Conservation (phyloP, 2,888 invertebrate species). For the Phasia obesa region DNA sequence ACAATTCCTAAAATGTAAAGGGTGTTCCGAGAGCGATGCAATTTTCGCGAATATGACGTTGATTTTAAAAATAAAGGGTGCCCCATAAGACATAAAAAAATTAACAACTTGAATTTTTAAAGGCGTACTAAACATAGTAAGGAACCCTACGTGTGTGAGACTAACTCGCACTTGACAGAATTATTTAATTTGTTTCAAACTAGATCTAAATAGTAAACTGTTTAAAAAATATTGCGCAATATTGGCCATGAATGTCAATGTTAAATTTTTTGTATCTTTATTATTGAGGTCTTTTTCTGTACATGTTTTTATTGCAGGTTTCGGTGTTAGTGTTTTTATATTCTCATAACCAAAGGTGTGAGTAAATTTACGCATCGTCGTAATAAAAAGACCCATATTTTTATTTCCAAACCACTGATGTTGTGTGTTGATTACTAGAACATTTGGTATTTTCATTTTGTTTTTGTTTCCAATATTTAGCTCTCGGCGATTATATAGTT, state of each 20-base stretch:
- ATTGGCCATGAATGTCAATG: neutral
- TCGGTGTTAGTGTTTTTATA: slow-evolving; percentile 10
- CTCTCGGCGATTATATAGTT: neutral
- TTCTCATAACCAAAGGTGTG: slow-evolving; percentile 2
- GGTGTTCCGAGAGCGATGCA: no score
- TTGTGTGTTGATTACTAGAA: neutral
- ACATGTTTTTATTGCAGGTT: slow-evolving; percentile 8
- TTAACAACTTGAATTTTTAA: no score
- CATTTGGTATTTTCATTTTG: neutral
- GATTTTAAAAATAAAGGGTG: no score
- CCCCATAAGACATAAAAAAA: no score
- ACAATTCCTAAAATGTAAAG: no score
- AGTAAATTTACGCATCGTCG: neutral
- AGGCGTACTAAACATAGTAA: no score
- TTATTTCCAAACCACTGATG: neutral
- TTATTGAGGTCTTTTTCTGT: neutral
- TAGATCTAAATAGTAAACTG: no score
- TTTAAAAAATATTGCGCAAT: neutral
- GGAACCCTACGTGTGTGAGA: no score
- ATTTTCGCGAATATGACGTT: no score
- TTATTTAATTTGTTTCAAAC: no score
- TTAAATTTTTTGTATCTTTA: slow-evolving; percentile 5
- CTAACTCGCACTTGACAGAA: no score
- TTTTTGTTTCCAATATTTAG: neutral
- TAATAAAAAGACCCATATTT: neutral